These are phyloP conservation scores for Pilophorus perplexus DNA, from an alignment of 2,888 invertebrate species.

Conservation along the genomic window DNA sequence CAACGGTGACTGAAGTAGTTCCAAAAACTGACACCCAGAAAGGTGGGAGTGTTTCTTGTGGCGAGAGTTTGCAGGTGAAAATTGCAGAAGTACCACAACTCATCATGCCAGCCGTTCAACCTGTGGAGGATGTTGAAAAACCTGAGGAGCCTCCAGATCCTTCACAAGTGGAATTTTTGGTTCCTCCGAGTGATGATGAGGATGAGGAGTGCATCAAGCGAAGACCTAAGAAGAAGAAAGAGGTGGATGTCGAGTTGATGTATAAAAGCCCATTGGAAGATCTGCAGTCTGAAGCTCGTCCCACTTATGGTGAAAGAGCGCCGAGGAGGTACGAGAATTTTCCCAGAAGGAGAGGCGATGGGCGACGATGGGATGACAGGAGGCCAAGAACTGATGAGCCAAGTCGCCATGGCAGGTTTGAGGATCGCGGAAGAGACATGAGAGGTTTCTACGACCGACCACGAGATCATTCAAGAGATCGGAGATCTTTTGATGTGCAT, in stretches of 20 bases:
- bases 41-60: neutral
- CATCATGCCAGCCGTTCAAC: too few species aligned
- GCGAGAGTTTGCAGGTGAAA: neutral
- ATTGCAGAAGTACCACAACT: neutral
- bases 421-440: too few species aligned
- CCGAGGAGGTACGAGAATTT: neutral
- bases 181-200: constrained; percentile 11
- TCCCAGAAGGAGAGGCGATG: neutral
- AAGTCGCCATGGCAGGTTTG: neutral
- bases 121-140: neutral
- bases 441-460: too few species aligned
- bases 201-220: neutral
- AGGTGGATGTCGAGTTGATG: constrained; percentile 36
- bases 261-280: constrained; percentile 42
- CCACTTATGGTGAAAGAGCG: constrained; percentile 9
- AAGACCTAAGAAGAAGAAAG: constrained; percentile 7
- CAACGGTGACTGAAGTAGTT: neutral
- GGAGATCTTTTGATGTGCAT: too few species aligned
- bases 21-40: neutral
- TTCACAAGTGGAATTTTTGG: too few species aligned
- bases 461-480: too few species aligned
- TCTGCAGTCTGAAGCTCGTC: constrained; percentile 32
- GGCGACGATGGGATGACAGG: neutral
- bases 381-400: neutral
- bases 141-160: too few species aligned